Conservation (phyloP, 2,113 vertebrate species). For the Phylloscopus whistleri region DNA sequence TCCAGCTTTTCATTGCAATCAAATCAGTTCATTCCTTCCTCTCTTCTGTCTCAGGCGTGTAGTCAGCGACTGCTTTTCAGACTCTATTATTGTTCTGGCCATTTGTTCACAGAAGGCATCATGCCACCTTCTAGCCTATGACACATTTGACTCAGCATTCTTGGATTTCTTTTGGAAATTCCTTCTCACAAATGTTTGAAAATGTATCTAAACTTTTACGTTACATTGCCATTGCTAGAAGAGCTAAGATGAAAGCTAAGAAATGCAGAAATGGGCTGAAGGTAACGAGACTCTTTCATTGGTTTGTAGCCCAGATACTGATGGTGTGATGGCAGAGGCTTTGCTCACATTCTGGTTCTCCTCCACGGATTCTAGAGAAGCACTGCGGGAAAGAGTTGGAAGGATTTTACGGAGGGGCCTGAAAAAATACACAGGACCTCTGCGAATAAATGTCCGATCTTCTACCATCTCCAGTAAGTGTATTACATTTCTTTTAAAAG, state of each 20-base stretch:
- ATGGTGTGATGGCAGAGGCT: conserved; percentile 60
- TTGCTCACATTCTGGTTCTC: conserved; percentile 72
- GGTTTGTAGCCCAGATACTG: conserved; percentile 60
- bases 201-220: background rate
- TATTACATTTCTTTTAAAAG: background rate
- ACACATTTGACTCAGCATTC: background rate
- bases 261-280: background rate
- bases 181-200: background rate
- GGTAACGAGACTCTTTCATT: conserved; percentile 10
- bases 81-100: background rate
- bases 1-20: background rate
- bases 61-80: background rate
- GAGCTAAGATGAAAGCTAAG: background rate
- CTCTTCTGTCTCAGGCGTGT: background rate
- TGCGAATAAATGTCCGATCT: conserved; percentile 54
- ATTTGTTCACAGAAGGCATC: background rate
- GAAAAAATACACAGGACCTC: conserved; percentile 48
- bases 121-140: background rate
- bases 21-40: background rate
- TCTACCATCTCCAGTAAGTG: conserved; percentile 71
- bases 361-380: conserved; percentile 53
- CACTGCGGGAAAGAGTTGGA: conserved; percentile 5
- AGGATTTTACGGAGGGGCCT: conserved; percentile 58
- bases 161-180: background rate
- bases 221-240: background rate